Conservation (phyloP, 2,797 vertebrate species). For the Phoebastria nigripes region DNA sequence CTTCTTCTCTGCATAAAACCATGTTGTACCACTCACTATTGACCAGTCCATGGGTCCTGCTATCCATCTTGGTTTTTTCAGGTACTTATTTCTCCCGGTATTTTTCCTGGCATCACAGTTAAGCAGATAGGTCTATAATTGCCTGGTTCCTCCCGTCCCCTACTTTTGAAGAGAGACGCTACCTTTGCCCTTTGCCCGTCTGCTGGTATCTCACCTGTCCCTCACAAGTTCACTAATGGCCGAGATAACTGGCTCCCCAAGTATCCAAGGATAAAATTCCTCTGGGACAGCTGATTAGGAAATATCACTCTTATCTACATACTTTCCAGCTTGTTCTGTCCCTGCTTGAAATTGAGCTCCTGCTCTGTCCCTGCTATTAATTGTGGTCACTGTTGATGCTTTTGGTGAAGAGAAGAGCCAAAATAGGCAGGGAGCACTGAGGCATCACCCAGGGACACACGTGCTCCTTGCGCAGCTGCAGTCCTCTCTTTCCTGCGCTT, state of each 20-base stretch:
- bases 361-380: neutral
- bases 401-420: neutral
- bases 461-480: neutral
- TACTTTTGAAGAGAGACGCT: neutral
- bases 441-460: rapidly evolving
- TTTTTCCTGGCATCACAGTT: neutral
- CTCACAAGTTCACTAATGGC: conserved; percentile 65
- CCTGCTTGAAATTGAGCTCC: neutral
- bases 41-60: neutral
- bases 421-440: neutral
- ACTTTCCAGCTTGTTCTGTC: neutral
- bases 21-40: rapidly evolving
- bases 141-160: neutral
- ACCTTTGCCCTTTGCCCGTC: conserved; percentile 50
- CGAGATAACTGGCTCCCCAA: neutral
- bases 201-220: conserved; percentile 64
- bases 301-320: neutral
- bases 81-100: neutral
- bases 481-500: neutral
- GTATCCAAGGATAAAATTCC: conserved; percentile 14
- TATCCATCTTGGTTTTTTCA: neutral
- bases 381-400: neutral
- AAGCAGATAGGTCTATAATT: neutral
- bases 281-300: neutral
- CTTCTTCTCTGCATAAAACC: neutral